phyloP scores from a whole-genome alignment of 1,140 invertebrate species.

The Adoxophyes honmai region DNA sequence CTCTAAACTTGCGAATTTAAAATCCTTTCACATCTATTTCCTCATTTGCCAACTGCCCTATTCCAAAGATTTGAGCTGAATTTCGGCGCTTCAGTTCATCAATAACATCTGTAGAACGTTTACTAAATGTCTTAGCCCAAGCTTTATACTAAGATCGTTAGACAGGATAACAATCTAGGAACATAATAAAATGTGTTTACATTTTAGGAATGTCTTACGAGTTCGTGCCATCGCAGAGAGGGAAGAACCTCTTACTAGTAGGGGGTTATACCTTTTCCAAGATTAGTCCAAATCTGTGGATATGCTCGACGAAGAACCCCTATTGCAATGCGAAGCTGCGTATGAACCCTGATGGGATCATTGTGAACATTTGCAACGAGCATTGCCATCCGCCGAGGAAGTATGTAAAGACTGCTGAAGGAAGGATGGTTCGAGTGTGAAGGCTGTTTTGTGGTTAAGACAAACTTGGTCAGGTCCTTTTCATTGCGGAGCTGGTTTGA shows the following conservation, averaged over 20 bases:
- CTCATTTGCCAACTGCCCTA: too few species aligned
- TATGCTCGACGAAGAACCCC: constrained; percentile 20
- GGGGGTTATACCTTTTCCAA: constrained; percentile 34
- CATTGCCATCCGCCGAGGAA: constrained; percentile 23
- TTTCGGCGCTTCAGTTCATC: too few species aligned
- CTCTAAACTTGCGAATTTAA: too few species aligned
- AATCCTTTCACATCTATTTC: too few species aligned
- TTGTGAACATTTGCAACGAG: constrained; percentile 21
- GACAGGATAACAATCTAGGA: too few species aligned
- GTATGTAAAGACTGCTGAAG: constrained; percentile 15
- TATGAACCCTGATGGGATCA: constrained; percentile 18
- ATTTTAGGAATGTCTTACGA: constrained; percentile 20
- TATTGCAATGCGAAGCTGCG: constrained; percentile 26
- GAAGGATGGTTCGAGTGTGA: constrained; percentile 14
- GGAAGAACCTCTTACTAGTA: constrained; percentile 25
- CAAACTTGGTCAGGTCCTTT: too few species aligned
- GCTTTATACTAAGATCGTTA: too few species aligned
- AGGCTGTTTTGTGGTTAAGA: too few species aligned
- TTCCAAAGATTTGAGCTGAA: too few species aligned
- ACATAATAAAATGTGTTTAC: background rate
- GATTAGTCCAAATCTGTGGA: constrained; percentile 17
- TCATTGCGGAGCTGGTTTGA: too few species aligned
- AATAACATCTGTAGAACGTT: too few species aligned
- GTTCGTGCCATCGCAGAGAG: constrained; percentile 28
- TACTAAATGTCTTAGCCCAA: too few species aligned